Conservation (phyloP, 2,113 vertebrate species). For the Grantiella picta region DNA sequence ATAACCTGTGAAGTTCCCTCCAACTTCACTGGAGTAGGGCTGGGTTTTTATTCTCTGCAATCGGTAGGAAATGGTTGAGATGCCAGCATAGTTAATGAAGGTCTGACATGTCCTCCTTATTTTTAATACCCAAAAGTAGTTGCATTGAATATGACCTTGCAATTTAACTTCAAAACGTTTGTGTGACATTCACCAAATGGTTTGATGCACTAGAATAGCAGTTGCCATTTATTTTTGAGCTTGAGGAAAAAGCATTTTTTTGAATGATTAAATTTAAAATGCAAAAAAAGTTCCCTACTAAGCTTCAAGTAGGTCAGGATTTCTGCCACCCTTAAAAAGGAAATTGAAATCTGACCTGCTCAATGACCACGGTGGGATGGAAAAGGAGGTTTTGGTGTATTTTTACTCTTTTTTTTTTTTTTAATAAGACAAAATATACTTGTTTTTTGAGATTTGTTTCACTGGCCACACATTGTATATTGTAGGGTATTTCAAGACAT, state of each 20-base stretch:
- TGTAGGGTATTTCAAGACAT: slow-evolving; percentile 1
- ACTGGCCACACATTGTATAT: not conserved
- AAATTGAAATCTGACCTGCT: not conserved
- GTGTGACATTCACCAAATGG: not conserved
- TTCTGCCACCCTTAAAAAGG: not conserved
- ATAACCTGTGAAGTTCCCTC: not conserved
- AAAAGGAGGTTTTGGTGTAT: not conserved
- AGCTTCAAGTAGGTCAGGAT: not conserved
- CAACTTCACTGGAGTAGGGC: not conserved
- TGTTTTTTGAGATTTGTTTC: not conserved
- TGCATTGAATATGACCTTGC: not conserved
- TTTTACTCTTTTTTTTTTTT: not conserved
- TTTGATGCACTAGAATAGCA: not conserved
- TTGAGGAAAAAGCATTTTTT: not conserved
- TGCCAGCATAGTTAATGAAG: not conserved
- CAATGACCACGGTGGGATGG: not conserved
- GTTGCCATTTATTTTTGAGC: not conserved
- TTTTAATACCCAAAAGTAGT: not conserved
- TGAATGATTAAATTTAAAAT: not conserved
- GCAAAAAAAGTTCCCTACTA: not conserved
- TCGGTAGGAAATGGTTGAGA: not conserved
- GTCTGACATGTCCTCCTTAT: not conserved
- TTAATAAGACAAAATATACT: not conserved
- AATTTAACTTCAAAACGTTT: not conserved
- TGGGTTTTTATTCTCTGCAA: not conserved